Evolutionary conservation across 2,888 invertebrate species (phyloP).

Genomic region (Pimpla rufipes): DNA sequence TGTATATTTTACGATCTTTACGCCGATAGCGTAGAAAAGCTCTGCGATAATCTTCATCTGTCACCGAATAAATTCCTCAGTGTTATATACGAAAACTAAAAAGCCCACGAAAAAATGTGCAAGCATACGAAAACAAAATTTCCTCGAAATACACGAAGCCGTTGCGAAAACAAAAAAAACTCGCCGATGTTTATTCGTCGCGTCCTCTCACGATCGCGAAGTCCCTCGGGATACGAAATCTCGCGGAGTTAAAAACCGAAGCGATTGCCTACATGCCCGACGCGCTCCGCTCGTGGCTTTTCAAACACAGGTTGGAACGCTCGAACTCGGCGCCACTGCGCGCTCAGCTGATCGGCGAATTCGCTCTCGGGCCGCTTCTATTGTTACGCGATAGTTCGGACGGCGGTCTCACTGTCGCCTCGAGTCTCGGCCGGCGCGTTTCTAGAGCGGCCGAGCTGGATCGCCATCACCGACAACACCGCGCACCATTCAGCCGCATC

Average conservation of each 20-base stretch:
- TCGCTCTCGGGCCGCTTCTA: not conserved
- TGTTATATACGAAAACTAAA: too few species aligned
- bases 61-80: not conserved
- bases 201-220: too few species aligned
- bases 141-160: constrained; percentile 14
- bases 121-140: too few species aligned
- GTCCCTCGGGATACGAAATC: too few species aligned
- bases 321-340: not conserved
- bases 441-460: too few species aligned
- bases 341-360: constrained; percentile 31
- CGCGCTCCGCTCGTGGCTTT: not conserved
- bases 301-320: not conserved
- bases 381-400: too few species aligned
- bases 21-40: not conserved
- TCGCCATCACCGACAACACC: too few species aligned
- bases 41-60: constrained; percentile 1
- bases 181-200: too few species aligned
- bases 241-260: not conserved
- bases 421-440: too few species aligned
- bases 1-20: not conserved
- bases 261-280: not conserved
- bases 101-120: not conserved
- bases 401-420: not conserved
- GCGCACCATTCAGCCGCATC: too few species aligned
- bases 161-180: not conserved